A percentile compares a stretch with the other conserved stretches of the same genome.
phyloP scores from a whole-genome alignment of 2,888 invertebrate species.

The Tinea pellionella region DNA sequence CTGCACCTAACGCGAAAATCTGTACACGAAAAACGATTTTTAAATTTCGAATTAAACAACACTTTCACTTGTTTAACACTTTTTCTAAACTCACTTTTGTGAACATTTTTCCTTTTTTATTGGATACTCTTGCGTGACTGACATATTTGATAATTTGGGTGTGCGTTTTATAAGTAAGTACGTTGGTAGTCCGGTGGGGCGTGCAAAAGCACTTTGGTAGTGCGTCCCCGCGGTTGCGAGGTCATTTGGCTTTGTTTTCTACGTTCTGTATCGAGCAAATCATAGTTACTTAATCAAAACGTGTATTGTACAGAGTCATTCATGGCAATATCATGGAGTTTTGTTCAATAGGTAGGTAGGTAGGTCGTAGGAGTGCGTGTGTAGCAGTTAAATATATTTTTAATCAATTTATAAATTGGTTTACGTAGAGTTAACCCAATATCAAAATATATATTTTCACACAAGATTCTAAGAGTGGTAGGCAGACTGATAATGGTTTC shows the following conservation, averaged over 20 bases:
- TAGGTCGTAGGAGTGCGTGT: no score
- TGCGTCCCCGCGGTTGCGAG: conserved; percentile 46
- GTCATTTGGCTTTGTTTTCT: conserved; percentile 55
- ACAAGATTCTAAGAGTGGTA: no score
- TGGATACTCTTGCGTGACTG: conserved; percentile 53
- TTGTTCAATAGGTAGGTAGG: no score
- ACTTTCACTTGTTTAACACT: conserved; percentile 12
- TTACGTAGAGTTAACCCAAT: no score
- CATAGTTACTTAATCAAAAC: conserved; percentile 1
- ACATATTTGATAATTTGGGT: conserved; percentile 47
- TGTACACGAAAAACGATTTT: conserved; percentile 23
- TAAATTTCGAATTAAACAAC: neutral
- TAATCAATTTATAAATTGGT: no score
- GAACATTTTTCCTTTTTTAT: conserved; percentile 58
- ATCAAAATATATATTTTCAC: no score
- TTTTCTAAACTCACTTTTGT: conserved; percentile 45
- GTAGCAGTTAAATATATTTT: no score
- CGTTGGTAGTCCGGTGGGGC: conserved; percentile 51
- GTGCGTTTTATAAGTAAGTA: conserved; percentile 63
- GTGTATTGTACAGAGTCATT: neutral
- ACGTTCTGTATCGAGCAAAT: conserved; percentile 32
- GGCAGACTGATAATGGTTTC: no score
- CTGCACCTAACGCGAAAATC: conserved; percentile 46
- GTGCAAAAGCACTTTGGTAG: conserved; percentile 30
- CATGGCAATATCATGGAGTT: neutral